Evolutionary conservation across 2,113 vertebrate genomes (phyloP), one percentile per base, ranked within the genome.

Genomic region (Cariama cristata): DNA sequence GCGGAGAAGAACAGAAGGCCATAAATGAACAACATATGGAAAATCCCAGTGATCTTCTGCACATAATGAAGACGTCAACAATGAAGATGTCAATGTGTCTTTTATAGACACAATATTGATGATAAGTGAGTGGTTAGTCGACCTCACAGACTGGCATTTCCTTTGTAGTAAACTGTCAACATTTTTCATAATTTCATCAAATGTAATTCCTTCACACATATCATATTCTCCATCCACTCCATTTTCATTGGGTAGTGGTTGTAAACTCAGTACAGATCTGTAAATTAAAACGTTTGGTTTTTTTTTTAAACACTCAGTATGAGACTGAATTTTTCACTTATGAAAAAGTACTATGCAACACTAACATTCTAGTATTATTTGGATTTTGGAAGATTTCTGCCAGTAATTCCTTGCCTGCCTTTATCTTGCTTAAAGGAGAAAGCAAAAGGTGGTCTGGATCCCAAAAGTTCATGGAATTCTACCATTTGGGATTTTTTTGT

Each of bases 1-100:
- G 62, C 98, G 98, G 12, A 99, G 98, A 94, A 99, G 98, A 80
- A 99, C 96, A 53, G 99, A 98, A 72, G 99, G 99, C 99, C 99
- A 99, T 81, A 99, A 97, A 96, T 99, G 99, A 69, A 99, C 98
- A 94, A 99, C 96, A 12, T 99, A 99, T n/a, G 99, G 99, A 81
- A 99, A 98, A 79, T 99, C 99, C 96, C 98, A 99, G 23, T 98
- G 96, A 79, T 99, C 98, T 97, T 99, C 99, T 5, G 98, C 98
- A 97, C 97, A 96, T 44, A 97, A 98, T 44, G 98, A 99, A 35
- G 98, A 98, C 8, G 98, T 98, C 94, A 99, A 97, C 38, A 97
- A 98, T 44, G 98, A 99, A 35, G 98, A 98, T 9, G 98, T 98
- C 94, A 99, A 97, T 1, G 95, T 87, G 94, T 99, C 99, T 95